phyloP scores from a whole-genome alignment of 2,797 vertebrate species.

The Smutsia temminckii region DNA sequence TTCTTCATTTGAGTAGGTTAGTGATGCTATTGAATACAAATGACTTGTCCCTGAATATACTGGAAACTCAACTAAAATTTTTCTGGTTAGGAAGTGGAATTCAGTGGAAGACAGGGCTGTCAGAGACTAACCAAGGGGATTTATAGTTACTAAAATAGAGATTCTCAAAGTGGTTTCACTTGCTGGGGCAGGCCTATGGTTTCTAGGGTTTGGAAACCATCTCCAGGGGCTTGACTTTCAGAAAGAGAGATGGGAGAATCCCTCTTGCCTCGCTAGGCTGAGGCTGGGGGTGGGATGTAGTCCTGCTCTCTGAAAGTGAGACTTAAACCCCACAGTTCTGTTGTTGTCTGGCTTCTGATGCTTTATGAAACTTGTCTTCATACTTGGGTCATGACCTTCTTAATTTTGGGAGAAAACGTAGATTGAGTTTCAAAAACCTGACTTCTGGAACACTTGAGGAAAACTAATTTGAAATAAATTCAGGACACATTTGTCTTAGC shows the following conservation, averaged over 20 bases:
- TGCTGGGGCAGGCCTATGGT: neutral
- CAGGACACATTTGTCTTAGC: neutral
- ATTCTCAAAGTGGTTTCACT: neutral
- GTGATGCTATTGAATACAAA: neutral
- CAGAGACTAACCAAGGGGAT: neutral
- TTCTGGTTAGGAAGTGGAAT: conserved; percentile 34
- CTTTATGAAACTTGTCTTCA: neutral
- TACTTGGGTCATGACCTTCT: neutral
- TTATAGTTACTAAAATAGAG: conserved; percentile 27
- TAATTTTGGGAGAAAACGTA: neutral
- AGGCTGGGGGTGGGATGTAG: rapidly evolving
- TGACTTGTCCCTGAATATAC: neutral
- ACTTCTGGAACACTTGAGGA: neutral
- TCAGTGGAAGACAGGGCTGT: neutral
- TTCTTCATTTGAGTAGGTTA: conserved; percentile 13
- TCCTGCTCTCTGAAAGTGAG: neutral
- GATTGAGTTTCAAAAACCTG: neutral
- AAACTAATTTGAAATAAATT: neutral
- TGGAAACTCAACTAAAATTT: neutral
- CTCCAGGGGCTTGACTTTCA: neutral
- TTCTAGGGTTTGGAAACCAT: neutral
- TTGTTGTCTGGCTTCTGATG: neutral
- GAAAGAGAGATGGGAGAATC: neutral
- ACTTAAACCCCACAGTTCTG: neutral
- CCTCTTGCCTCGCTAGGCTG: neutral